phyloP scores from a whole-genome alignment of 2,888 invertebrate genomes.

The Ctena decussata region DNA sequence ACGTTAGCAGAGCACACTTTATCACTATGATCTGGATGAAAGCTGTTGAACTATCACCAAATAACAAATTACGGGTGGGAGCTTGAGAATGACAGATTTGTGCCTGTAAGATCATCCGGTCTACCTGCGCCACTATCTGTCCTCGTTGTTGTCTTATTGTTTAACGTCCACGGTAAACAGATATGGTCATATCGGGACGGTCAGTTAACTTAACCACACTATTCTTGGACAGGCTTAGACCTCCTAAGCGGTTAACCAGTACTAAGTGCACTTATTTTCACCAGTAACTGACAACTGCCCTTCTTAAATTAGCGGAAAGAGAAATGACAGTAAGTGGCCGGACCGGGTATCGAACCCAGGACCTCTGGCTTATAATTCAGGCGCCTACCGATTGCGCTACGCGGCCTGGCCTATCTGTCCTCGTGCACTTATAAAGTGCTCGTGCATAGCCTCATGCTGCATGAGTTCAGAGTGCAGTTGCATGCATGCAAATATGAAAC shows the following conservation, averaged over 20 bases:
- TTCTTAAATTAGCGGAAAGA: too few relatives aligned
- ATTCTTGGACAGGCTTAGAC: too few relatives aligned
- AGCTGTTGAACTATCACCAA: neutral
- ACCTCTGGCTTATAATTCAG: too few relatives aligned
- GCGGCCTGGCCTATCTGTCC: neutral
- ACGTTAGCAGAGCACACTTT: neutral
- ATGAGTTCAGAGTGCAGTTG: neutral
- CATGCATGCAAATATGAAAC: slow-evolving; percentile 1
- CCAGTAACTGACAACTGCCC: too few relatives aligned
- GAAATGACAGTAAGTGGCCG: too few relatives aligned
- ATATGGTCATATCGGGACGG: too few relatives aligned
- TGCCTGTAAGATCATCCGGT: neutral
- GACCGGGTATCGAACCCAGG: too few relatives aligned
- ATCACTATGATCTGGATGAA: slow-evolving; percentile 3
- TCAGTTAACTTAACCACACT: too few relatives aligned
- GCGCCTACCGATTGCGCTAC: neutral
- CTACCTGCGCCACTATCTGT: neutral
- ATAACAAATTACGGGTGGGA: neutral
- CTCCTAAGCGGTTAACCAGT: too few relatives aligned
- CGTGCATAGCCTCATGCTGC: neutral
- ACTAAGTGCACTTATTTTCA: too few relatives aligned
- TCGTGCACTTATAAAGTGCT: neutral
- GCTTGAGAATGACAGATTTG: neutral
- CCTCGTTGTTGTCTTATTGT: too few relatives aligned
- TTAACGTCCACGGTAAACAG: too few relatives aligned